Conservation (phyloP, 2,797 vertebrate genomes). For the Arrhamphus sclerolepis region DNA sequence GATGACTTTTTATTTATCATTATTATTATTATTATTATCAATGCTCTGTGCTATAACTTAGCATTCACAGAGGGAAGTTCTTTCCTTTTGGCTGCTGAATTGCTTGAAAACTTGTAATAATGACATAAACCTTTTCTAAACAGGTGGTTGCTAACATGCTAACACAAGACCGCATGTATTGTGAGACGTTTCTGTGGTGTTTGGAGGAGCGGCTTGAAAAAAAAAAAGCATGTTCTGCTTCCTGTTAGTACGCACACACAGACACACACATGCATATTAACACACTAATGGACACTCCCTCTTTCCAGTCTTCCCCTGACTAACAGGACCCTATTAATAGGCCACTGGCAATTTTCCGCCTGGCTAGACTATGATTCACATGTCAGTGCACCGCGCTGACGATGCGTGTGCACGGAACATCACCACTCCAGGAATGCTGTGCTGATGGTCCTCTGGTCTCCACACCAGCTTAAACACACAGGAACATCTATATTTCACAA, state of each 20-base stretch:
- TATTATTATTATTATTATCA: no score
- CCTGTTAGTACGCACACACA: no score
- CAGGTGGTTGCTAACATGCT: background rate
- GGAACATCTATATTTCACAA: background rate
- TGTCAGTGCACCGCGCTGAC: slow-evolving; percentile 52
- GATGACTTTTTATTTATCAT: no score
- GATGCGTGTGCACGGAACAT: slow-evolving; percentile 44
- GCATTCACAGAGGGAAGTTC: no score
- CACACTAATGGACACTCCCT: slow-evolving; percentile 19
- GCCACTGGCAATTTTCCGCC: slow-evolving; percentile 69
- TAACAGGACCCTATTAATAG: slow-evolving; percentile 63
- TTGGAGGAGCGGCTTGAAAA: background rate
- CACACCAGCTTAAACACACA: slow-evolving; percentile 10
- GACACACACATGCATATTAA: background rate
- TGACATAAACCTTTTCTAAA: background rate
- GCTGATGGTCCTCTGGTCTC: slow-evolving; percentile 5
- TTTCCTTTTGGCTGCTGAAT: background rate
- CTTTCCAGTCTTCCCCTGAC: slow-evolving; percentile 38
- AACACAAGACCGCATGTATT: background rate
- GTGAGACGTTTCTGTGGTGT: no score
- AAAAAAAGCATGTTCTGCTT: no score
- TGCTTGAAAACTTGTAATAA: background rate
- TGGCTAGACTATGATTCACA: slow-evolving; percentile 63
- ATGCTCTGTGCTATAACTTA: no score
- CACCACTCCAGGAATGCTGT: slow-evolving; percentile 14